A percentile compares a stretch with the other conserved stretches of the same genome.
phyloP scores from a whole-genome alignment of 1,140 invertebrate genomes.

The Episyrphus balteatus region DNA sequence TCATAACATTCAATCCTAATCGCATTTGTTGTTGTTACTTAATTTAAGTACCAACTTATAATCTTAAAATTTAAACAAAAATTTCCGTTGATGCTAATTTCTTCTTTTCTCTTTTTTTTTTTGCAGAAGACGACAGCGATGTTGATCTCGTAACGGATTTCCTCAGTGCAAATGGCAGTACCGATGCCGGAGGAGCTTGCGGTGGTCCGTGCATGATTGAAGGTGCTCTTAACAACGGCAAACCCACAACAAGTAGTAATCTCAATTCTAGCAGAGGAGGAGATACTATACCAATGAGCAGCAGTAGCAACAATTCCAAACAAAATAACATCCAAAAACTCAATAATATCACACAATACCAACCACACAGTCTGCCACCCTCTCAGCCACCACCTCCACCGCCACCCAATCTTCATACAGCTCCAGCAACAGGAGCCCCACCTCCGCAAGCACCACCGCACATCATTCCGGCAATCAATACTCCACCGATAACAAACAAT shows the following conservation, averaged over 20 bases:
- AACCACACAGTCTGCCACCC: neutral
- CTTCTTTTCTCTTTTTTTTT: too few relatives aligned
- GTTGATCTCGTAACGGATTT: slow-evolving; percentile 35
- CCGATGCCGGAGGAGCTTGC: slow-evolving; percentile 7
- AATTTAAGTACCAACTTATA: too few relatives aligned
- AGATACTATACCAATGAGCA: slow-evolving; percentile 1
- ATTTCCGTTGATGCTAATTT: too few relatives aligned
- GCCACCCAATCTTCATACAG: neutral
- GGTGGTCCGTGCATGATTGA: neutral
- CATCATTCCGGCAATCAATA: slow-evolving; percentile 7
- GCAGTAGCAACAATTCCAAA: slow-evolving; percentile 1
- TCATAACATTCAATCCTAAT: too few relatives aligned
- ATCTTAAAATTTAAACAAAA: too few relatives aligned
- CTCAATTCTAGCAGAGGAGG: neutral
- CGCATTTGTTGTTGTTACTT: too few relatives aligned
- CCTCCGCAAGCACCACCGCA: neutral
- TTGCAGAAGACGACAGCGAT: slow-evolving; percentile 24
- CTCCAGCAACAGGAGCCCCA: neutral
- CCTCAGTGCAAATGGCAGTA: slow-evolving; percentile 25
- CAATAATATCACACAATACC: slow-evolving; percentile 8
- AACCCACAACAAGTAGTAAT: neutral
- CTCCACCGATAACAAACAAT: slow-evolving; percentile 12
- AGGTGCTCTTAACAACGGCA: slow-evolving; percentile 3
- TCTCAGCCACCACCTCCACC: neutral
- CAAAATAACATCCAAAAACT: slow-evolving; percentile 7